Conservation (phyloP, 2,113 vertebrate genomes). For the Natator depressus region DNA sequence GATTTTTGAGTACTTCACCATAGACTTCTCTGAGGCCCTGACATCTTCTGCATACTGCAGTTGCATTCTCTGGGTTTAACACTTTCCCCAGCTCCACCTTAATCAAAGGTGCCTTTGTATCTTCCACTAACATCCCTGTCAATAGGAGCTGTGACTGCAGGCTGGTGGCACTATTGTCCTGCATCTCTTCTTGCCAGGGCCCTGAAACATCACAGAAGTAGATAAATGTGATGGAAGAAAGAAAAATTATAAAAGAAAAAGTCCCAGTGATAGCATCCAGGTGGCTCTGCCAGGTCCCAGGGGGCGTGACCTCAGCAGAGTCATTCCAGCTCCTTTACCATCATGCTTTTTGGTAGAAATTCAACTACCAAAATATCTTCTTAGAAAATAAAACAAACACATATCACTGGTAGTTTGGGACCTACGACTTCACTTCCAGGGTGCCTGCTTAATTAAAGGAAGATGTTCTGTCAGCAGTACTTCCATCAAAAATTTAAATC, state of each 20-base stretch:
- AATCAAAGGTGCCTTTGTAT: background rate
- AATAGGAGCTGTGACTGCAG: background rate
- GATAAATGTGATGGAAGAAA: background rate
- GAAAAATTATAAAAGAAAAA: background rate
- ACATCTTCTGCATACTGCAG: background rate
- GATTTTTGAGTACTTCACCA: background rate
- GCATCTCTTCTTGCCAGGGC: background rate
- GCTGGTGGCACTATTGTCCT: background rate
- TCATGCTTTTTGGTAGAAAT: background rate
- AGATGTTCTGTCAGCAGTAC: background rate
- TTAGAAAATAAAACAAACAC: background rate
- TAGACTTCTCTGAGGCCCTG: background rate
- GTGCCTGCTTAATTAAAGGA: background rate
- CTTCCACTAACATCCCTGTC: background rate
- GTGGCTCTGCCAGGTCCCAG: background rate
- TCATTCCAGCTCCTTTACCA: background rate
- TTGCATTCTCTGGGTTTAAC: background rate
- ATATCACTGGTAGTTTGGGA: fast-evolving
- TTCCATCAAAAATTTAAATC: background rate
- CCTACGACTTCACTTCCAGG: fast-evolving
- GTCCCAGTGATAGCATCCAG: background rate
- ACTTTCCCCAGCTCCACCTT: background rate
- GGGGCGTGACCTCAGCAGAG: background rate
- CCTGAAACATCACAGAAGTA: background rate
- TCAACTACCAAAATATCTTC: background rate